phyloP scores from a whole-genome alignment of 2,113 vertebrate species.

The Myotis brandtii region DNA sequence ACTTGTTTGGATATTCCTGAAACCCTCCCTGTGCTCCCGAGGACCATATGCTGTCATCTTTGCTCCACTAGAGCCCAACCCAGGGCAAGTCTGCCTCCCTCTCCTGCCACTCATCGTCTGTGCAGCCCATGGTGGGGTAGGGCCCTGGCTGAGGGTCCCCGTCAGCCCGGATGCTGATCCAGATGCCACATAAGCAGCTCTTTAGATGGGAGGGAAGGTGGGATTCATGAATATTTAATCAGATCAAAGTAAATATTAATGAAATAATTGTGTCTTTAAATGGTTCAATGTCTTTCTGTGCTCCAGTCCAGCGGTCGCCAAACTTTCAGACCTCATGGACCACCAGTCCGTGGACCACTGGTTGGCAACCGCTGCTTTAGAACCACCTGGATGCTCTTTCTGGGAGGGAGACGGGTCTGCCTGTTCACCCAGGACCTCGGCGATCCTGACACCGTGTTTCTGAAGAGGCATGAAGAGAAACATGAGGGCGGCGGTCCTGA shows the following conservation, averaged over 20 bases:
- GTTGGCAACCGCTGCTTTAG: background rate
- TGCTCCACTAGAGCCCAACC: background rate
- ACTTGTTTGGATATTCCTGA: background rate
- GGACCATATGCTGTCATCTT: background rate
- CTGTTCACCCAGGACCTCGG: background rate
- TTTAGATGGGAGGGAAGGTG: constrained; percentile 11
- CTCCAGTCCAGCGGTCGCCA: background rate
- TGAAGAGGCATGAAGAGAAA: background rate
- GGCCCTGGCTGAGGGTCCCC: constrained; percentile 23
- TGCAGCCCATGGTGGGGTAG: background rate
- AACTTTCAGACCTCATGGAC: too few relatives aligned
- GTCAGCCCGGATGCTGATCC: constrained; percentile 52
- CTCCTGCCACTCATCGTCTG: background rate
- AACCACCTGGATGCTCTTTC: background rate
- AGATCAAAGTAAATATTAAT: constrained; percentile 72
- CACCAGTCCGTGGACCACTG: too few relatives aligned
- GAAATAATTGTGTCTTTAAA: constrained; percentile 66
- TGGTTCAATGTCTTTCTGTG: constrained; percentile 35
- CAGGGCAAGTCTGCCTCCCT: background rate
- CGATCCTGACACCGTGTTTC: background rate
- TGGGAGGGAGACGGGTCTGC: background rate
- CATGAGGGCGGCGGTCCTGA: background rate
- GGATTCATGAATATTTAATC: constrained; percentile 63
- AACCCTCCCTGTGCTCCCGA: background rate
- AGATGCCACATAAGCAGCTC: constrained; percentile 56